A percentile compares a stretch with the other conserved stretches of the same genome.
phyloP scores from a whole-genome alignment of 2,888 invertebrate genomes.

The Ephialtes manifestator region DNA sequence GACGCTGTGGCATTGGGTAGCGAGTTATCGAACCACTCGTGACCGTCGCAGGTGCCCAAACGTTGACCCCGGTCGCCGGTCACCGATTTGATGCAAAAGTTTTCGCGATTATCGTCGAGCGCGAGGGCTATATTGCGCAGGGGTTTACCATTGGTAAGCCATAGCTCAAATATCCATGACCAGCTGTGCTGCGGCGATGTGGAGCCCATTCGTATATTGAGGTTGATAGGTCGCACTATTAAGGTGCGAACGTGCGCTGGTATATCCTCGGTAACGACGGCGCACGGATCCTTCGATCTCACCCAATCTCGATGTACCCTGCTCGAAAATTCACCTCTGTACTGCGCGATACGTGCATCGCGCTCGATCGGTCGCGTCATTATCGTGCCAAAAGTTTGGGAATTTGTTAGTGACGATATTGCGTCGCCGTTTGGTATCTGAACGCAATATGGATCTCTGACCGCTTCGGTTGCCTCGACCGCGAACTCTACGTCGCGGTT shows the following conservation, averaged over 20 bases:
- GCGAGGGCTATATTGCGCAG: conserved; percentile 77
- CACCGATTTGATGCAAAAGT: conserved; percentile 77
- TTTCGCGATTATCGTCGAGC: conserved; percentile 75
- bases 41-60: conserved; percentile 73
- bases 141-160: conserved; percentile 72
- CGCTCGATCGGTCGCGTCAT: conserved; percentile 63
- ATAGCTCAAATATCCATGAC: conserved; percentile 73
- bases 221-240: conserved; percentile 60
- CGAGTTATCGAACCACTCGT: conserved; percentile 74
- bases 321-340: conserved; percentile 68
- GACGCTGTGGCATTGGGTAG: conserved; percentile 29
- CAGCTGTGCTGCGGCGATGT: conserved; percentile 64
- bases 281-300: conserved; percentile 70
- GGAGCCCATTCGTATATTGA: conserved; percentile 70
- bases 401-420: no score
- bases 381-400: not conserved
- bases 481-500: conserved; percentile 37
- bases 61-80: conserved; percentile 63
- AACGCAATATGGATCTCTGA: conserved; percentile 4
- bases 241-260: conserved; percentile 64
- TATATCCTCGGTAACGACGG: conserved; percentile 69
- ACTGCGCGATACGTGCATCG: conserved; percentile 55
- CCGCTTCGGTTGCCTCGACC: conserved; percentile 23
- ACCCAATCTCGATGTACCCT: conserved; percentile 73
- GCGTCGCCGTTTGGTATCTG: conserved; percentile 23